Conservation (phyloP, 2,888 invertebrate genomes). For the Julus scandinavius region DNA sequence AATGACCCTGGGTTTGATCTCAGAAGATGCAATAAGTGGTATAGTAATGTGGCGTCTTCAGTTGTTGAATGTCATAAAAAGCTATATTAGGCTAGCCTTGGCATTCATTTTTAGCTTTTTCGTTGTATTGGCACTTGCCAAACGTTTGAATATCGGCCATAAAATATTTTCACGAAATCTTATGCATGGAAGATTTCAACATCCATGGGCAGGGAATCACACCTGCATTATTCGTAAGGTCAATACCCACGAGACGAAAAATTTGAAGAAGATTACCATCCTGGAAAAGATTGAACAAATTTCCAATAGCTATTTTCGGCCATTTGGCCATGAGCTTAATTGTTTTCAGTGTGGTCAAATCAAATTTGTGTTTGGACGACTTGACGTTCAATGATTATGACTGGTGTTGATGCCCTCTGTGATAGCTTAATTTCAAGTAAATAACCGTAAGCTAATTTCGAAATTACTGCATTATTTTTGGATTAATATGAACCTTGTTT, state of each 20-base stretch:
- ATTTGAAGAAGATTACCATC: too few species aligned
- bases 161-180: not conserved
- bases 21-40: not conserved
- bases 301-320: not conserved
- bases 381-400: too few species aligned
- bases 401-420: too few species aligned
- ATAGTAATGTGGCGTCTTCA: not conserved
- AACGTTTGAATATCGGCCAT: not conserved
- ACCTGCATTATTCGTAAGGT: not conserved
- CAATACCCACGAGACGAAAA: too few species aligned
- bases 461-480: too few species aligned
- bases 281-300: not conserved
- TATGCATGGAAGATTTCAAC: not conserved
- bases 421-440: too few species aligned
- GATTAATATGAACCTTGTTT: too few species aligned
- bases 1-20: constrained; percentile 17
- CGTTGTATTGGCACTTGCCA: not conserved
- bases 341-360: too few species aligned
- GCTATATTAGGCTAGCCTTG: not conserved
- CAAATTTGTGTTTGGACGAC: too few species aligned
- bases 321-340: not conserved
- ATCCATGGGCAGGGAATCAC: not conserved
- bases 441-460: too few species aligned
- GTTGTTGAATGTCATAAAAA: not conserved
- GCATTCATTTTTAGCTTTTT: not conserved